phyloP scores from a whole-genome alignment of 2,113 vertebrate species.

The Ancistrus triradiatus region DNA sequence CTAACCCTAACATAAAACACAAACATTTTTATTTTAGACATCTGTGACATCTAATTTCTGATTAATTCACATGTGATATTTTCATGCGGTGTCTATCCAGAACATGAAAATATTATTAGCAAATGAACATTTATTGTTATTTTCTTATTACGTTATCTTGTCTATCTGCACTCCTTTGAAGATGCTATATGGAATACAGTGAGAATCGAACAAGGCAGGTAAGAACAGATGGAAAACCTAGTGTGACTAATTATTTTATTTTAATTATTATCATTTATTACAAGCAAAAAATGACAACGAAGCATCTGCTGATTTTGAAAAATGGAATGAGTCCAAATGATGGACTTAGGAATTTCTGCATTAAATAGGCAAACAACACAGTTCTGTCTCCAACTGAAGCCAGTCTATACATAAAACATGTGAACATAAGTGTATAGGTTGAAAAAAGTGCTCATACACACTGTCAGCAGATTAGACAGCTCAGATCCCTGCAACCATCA shows the following conservation, averaged over 20 bases:
- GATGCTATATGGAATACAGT: conserved; percentile 67
- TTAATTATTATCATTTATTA: conserved; percentile 94
- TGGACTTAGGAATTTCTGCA: conserved; percentile 1
- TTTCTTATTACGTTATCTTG: too few species aligned
- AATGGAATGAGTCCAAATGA: conserved; percentile 36
- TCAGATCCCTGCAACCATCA: neutral
- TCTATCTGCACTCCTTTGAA: neutral
- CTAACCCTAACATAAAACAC: too few species aligned
- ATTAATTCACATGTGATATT: too few species aligned
- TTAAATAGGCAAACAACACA: neutral
- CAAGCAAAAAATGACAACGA: conserved; percentile 68
- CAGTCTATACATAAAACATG: too few species aligned
- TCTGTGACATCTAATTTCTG: too few species aligned
- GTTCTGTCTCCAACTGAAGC: too few species aligned
- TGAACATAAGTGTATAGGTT: too few species aligned
- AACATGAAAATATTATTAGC: too few species aligned
- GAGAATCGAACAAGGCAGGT: conserved; percentile 71
- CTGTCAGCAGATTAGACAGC: neutral
- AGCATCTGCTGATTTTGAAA: conserved; percentile 65
- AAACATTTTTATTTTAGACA: too few species aligned
- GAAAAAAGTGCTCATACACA: too few species aligned
- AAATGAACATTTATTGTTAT: too few species aligned
- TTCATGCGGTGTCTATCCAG: too few species aligned
- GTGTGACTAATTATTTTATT: conserved; percentile 90
- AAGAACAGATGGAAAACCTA: conserved; percentile 84